Percentiles rank a stretch among this genome's conserved stretches.
These are phyloP conservation scores for Silvanus unidentatus DNA, from an alignment of 2,888 invertebrate genomes.

Conservation along the genomic window DNA sequence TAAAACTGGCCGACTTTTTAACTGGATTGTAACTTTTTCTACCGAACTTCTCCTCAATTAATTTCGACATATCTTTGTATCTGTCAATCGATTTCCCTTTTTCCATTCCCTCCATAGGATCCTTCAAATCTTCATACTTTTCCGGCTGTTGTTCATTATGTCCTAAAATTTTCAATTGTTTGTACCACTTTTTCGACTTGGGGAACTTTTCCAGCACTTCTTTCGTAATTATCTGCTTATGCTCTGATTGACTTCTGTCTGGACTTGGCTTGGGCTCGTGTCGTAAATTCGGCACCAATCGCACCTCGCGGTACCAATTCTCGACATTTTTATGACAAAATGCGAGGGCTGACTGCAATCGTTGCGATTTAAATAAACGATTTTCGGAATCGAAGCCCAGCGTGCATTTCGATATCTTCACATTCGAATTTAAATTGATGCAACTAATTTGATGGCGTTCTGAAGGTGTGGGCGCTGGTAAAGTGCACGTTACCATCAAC, in stretches of 20 bases:
- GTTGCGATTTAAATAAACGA: slow-evolving; percentile 58
- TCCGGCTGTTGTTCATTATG: slow-evolving; percentile 44
- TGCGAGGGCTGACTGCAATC: slow-evolving; percentile 59
- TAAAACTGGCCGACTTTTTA: slow-evolving; percentile 42
- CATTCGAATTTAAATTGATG: slow-evolving; percentile 52
- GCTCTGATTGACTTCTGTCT: slow-evolving; percentile 14
- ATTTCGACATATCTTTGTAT: slow-evolving; percentile 66
- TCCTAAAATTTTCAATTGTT: slow-evolving; percentile 53
- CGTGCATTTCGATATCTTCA: slow-evolving; percentile 55
- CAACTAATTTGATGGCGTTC: slow-evolving; percentile 50
- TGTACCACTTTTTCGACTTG: slow-evolving; percentile 63
- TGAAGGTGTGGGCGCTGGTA: slow-evolving; percentile 51
- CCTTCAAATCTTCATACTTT: slow-evolving; percentile 46
- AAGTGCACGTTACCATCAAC: slow-evolving; percentile 59
- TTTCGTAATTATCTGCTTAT: slow-evolving; percentile 36
- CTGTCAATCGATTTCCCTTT: slow-evolving; percentile 66
- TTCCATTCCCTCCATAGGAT: slow-evolving; percentile 57
- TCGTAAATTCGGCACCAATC: slow-evolving; percentile 34
- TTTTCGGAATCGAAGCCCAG: slow-evolving; percentile 59
- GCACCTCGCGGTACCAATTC: slow-evolving; percentile 58
- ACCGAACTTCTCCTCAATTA: slow-evolving; percentile 63
- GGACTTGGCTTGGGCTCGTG: slow-evolving; percentile 7
- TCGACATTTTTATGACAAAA: slow-evolving; percentile 61
- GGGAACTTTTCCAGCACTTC: slow-evolving; percentile 43
- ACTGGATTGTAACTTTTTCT: slow-evolving; percentile 40